Conservation (phyloP, 2,113 vertebrate genomes). For the Entomyzon cyanotis region DNA sequence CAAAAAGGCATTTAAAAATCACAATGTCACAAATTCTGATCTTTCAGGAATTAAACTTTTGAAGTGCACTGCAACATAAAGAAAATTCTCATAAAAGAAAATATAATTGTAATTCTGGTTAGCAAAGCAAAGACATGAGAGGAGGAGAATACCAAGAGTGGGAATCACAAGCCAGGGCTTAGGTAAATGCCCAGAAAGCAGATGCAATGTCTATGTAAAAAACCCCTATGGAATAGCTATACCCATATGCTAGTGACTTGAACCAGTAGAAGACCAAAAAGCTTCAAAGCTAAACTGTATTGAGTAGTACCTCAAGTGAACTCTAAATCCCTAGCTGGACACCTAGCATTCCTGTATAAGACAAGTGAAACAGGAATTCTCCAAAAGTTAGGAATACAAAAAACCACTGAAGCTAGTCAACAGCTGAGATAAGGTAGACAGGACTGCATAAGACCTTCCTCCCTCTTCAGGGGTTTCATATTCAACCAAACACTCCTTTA, state of each 20-base stretch:
- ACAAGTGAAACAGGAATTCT: not conserved
- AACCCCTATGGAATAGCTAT: fast-evolving
- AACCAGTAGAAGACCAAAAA: not conserved
- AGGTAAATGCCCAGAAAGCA: not conserved
- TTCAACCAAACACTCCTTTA: not conserved
- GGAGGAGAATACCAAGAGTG: not conserved
- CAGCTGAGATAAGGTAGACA: not conserved
- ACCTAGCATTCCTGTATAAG: not conserved
- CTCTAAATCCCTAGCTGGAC: not conserved
- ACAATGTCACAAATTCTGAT: not conserved
- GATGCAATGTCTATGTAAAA: not conserved
- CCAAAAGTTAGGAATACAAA: not conserved
- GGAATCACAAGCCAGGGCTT: not conserved
- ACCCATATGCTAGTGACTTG: not conserved
- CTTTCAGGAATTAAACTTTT: not conserved
- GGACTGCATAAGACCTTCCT: not conserved
- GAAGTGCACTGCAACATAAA: not conserved
- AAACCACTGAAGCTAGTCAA: not conserved
- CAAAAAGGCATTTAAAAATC: not conserved
- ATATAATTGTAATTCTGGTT: not conserved
- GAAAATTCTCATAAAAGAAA: not conserved
- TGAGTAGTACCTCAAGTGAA: not conserved
- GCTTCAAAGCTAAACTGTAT: not conserved
- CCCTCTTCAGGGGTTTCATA: not conserved
- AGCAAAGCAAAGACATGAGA: not conserved